Conservation (phyloP, 1,140 invertebrate species). For the Helicoverpa armigera region DNA sequence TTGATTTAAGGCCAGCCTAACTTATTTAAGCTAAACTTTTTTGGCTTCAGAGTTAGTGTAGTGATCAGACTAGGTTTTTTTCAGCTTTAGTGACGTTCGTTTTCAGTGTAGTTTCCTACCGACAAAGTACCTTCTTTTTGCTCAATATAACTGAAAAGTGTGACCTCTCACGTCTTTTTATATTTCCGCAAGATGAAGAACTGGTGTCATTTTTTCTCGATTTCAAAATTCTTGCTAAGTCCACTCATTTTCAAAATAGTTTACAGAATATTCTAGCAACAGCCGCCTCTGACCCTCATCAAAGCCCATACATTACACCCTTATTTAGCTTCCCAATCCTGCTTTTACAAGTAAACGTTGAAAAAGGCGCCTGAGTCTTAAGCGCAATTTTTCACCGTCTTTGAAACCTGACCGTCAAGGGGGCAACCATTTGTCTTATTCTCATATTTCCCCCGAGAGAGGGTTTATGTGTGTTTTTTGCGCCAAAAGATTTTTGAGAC, state of each 20-base stretch:
- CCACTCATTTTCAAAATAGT: no score
- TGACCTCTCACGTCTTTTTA: no score
- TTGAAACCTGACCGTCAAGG: slow-evolving; percentile 30
- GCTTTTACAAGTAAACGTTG: slow-evolving; percentile 27
- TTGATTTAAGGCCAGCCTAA: slow-evolving; percentile 42
- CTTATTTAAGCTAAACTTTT: slow-evolving; percentile 36
- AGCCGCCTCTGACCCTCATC: neutral
- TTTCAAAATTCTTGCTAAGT: no score
- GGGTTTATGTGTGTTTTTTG: slow-evolving; percentile 27
- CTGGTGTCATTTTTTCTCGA: no score
- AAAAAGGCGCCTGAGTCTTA: slow-evolving; percentile 5
- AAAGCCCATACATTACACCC: neutral
- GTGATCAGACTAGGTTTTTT: neutral
- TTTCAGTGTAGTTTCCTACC: no score
- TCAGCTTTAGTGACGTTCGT: neutral
- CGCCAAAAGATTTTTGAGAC: slow-evolving; percentile 28
- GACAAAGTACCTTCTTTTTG: no score
- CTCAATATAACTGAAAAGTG: no score
- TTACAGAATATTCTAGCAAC: no score
- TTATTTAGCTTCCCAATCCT: slow-evolving; percentile 22
- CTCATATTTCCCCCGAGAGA: slow-evolving; percentile 44
- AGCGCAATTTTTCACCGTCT: slow-evolving; percentile 32
- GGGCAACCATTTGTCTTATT: slow-evolving; percentile 40
- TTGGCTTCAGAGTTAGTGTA: neutral
- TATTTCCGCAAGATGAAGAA: no score